Conservation (phyloP, 2,888 invertebrate genomes). For the Phortica magna region DNA sequence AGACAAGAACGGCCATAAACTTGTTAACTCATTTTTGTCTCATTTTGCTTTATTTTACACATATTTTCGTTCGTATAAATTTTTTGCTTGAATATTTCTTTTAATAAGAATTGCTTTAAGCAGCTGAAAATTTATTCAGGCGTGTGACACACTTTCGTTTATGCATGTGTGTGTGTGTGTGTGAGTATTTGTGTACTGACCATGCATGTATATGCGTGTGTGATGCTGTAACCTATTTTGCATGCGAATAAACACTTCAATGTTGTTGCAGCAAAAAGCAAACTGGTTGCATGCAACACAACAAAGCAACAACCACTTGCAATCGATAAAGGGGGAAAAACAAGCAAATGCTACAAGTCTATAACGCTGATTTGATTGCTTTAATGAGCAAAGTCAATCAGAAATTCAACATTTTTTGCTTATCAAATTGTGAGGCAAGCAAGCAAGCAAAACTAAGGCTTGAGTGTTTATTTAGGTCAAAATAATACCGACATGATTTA, state of each 20-base stretch:
- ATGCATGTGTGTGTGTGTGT: conserved; percentile 24
- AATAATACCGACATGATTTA: no score
- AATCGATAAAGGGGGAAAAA: no score
- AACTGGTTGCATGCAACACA: not conserved
- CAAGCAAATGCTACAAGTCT: not conserved
- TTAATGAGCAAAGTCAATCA: no score
- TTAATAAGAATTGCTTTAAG: conserved; percentile 47
- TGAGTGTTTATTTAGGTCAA: no score
- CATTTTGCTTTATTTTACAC: conserved; percentile 11
- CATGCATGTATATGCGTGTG: conserved; percentile 39
- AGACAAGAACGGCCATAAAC: conserved; percentile 19
- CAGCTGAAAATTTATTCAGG: conserved; percentile 61
- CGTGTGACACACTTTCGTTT: conserved; percentile 70
- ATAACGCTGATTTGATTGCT: no score
- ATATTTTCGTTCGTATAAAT: not conserved
- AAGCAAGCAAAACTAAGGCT: no score
- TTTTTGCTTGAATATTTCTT: not conserved
- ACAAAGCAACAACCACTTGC: not conserved
- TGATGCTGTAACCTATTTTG: conserved; percentile 72
- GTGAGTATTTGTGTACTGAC: conserved; percentile 42
- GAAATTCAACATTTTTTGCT: no score
- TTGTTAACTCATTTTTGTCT: conserved; percentile 26
- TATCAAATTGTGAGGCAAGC: no score
- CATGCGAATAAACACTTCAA: conserved; percentile 48
- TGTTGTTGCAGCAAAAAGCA: not conserved